A percentile compares a stretch with the other conserved stretches of the same genome.
These are phyloP conservation scores for Empidonax traillii DNA, from an alignment of 2,113 vertebrate species.

Conservation along the genomic window DNA sequence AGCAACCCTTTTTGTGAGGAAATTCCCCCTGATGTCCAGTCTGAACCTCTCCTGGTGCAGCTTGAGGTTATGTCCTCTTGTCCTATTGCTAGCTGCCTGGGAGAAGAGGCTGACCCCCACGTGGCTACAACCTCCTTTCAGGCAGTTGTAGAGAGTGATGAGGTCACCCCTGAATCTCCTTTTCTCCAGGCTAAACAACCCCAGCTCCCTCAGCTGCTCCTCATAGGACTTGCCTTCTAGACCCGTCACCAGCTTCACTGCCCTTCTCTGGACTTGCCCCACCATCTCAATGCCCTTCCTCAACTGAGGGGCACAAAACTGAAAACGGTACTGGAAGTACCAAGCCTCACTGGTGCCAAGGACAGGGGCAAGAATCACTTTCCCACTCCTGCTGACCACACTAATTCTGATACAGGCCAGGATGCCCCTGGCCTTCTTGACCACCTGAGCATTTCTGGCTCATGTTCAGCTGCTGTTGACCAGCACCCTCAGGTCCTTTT, in stretches of 20 bases:
- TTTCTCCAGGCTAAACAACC: fast-evolving
- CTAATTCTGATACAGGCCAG: neutral
- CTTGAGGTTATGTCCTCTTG: neutral
- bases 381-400: neutral
- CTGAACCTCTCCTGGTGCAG: neutral
- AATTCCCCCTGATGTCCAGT: neutral
- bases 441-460: neutral
- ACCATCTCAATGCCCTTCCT: neutral
- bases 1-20: neutral
- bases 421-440: neutral
- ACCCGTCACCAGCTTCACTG: neutral
- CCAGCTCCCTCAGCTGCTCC: neutral
- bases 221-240: neutral
- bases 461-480: neutral
- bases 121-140: neutral
- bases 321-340: fast-evolving
- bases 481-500: neutral
- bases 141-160: fast-evolving
- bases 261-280: neutral
- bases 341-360: fast-evolving
- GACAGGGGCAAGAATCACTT: fast-evolving
- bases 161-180: neutral
- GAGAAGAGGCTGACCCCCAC: neutral
- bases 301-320: neutral
- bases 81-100: neutral